Evolutionary conservation across 2,797 vertebrate species (phyloP), one percentile per base, ranked within the genome.

Genomic region (Chlorospingus semifuscus): DNA sequence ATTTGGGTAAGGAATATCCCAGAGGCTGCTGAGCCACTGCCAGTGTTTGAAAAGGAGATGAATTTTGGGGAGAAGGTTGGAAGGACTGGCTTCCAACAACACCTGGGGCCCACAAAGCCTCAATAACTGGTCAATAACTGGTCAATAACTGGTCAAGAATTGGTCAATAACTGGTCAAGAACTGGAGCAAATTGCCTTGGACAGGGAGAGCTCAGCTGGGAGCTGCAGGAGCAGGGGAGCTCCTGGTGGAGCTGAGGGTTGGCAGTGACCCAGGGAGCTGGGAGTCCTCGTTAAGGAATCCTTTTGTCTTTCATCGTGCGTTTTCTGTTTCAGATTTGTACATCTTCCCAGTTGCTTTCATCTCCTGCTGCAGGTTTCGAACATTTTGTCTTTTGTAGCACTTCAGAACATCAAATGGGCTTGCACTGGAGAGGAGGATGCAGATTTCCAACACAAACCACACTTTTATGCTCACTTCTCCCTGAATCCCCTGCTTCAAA

Each of bases 1-100:
- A 12, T 60, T 24, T 52, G 9, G 50, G n/a, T 16, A 12, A 15
- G 2, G 12, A 42, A 9, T 1, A 11, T 27, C 59, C 59, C 46
- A 32, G 16, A 1, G 4, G 17, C 65, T n/a, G 60, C 36, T 36
- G 12, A 16, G 57, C 26, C n/a, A 42, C 20, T 1, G 0, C 6
- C 30, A 1, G 0, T 11, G 17, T 15, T 42, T 4, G 65, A 18
- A 53, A 50, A 42, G 24, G 34, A 64, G 69, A 7, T 2, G 37
- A 11, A 49, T 70, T 92, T 15, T 0, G 1, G 44, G 55, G n/a
- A 37, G 27, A 11, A 19, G 56, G 23, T 8, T 49, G 3, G 5
- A 39, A 65, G 5, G 26, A 15, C 15, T 9, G 53, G 15, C 74
- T 81, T 20, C 53, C 69, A 49, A 41, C 8, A 65, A 8, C 22